These are phyloP conservation scores for Cantharis rustica DNA, from an alignment of 2,888 invertebrate genomes.

Conservation along the genomic window DNA sequence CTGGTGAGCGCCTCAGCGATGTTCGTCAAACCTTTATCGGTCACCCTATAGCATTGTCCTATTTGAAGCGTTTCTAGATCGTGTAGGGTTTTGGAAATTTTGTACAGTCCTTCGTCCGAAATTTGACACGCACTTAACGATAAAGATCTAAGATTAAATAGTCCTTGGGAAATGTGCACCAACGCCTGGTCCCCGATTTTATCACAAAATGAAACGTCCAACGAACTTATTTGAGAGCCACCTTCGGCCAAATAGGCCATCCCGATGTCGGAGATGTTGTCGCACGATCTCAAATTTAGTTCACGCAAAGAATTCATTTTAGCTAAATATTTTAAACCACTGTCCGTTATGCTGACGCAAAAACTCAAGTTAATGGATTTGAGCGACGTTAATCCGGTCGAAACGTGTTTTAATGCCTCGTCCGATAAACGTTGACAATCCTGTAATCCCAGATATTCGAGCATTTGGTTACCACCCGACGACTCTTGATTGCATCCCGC, in stretches of 20 bases:
- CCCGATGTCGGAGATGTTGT: constrained; percentile 91
- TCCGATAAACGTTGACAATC: constrained; percentile 95
- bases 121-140: constrained; percentile 91
- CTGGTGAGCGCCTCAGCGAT: constrained; percentile 82
- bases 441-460: constrained; percentile 87
- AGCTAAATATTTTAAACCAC: constrained; percentile 85
- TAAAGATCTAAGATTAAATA: constrained; percentile 80
- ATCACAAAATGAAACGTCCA: constrained; percentile 96
- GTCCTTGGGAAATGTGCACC: constrained; percentile 86
- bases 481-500: constrained; percentile 72
- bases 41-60: constrained; percentile 90
- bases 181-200: constrained; percentile 92
- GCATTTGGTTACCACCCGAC: constrained; percentile 70
- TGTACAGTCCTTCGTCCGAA: constrained; percentile 87
- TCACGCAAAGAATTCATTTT: constrained; percentile 83
- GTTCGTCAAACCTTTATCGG: constrained; percentile 82
- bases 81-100: constrained; percentile 81
- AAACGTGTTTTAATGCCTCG: constrained; percentile 84
- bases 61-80: constrained; percentile 90
- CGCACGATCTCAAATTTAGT: constrained; percentile 89
- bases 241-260: constrained; percentile 92
- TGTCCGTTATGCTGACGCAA: constrained; percentile 93
- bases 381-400: constrained; percentile 78
- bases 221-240: constrained; percentile 76
- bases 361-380: constrained; percentile 91